Base-by-base conservation (phyloP, 2,113 vertebrate species). In the Hippocampus abdominalis region DNA sequence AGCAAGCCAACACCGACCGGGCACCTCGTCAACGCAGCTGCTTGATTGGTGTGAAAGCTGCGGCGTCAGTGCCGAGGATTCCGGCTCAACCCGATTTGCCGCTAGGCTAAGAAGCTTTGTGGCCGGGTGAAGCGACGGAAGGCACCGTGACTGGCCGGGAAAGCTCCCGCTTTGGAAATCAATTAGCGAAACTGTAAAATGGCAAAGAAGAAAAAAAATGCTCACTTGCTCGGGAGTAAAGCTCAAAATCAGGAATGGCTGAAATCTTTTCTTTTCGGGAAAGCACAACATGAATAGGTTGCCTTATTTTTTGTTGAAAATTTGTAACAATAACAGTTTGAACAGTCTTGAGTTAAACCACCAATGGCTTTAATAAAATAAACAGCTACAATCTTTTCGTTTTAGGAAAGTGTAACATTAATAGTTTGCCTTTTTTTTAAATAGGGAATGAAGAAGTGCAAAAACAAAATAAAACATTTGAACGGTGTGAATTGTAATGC, bases 31-130 rank as follows among this genome's bases (percentile, higher is more conserved):
- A 79, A 76, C 76, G 44, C 77, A 8, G 76, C 53, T 46, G 13
- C 66, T 36, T 77, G 78, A 84, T 70, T 68, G 77, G 68, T 81
- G 84, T 70, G 75, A 84, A 79, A 72, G 12, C n/a, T 16, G 12
- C 13, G 42, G n/a, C 21, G 61, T 44, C 63, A 7, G 63, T 68
- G 71, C 79, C 90, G 81, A 89, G 86, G 88, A 89, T 90, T 91
- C 80, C 48, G 77, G 75, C 82, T 75, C 77, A 89, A 89, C 82
- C 68, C 87, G 86, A 86, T 90, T 85, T 86, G 81, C 66, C 75
- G 78, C 71, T 83, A 86, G 89, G 90, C 71, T 84, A 88, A 91
- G 90, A 79, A 89, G 90, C 87, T 91, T 91, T 89, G 57, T 4
- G 27, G 74, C 78, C 78, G 49, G 64, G 71, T 73, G 82, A 85